Evolutionary conservation across 2,113 vertebrate species (phyloP).

Genomic region (Haplochromis burtoni): DNA sequence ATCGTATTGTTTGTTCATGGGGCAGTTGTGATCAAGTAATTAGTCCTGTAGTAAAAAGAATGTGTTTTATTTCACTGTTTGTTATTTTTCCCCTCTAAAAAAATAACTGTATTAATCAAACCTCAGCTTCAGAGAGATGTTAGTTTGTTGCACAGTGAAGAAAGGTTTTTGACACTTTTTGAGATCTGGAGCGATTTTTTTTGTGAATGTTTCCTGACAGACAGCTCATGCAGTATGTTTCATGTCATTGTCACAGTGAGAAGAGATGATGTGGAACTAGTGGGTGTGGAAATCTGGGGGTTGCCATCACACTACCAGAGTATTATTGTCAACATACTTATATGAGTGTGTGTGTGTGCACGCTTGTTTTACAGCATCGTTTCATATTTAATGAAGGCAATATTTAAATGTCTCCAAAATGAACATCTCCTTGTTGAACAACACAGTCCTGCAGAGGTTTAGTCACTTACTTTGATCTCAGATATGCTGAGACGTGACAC

Average conservation of each 20-base stretch:
- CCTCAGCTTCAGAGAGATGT: background rate
- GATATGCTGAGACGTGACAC: conserved; percentile 6
- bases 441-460: conserved; percentile 11
- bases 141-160: background rate
- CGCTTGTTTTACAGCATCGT: background rate
- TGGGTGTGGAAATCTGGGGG: background rate
- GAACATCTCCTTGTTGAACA: background rate
- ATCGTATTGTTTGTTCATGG: background rate
- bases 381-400: conserved; percentile 30
- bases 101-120: background rate
- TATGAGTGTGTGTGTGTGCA: background rate
- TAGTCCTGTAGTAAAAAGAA: background rate
- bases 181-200: background rate
- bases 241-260: background rate
- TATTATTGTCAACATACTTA: background rate
- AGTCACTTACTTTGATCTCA: conserved; percentile 25
- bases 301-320: background rate
- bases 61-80: background rate
- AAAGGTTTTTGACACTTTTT: background rate
- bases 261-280: background rate
- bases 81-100: background rate
- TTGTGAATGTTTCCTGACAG: background rate
- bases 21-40: background rate
- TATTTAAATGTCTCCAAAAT: conserved; percentile 20
- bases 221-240: background rate